Percentiles rank a stretch among this genome's conserved stretches.
Evolutionary conservation across 2,888 invertebrate genomes (phyloP).

Genomic region (Orgyia antiqua): DNA sequence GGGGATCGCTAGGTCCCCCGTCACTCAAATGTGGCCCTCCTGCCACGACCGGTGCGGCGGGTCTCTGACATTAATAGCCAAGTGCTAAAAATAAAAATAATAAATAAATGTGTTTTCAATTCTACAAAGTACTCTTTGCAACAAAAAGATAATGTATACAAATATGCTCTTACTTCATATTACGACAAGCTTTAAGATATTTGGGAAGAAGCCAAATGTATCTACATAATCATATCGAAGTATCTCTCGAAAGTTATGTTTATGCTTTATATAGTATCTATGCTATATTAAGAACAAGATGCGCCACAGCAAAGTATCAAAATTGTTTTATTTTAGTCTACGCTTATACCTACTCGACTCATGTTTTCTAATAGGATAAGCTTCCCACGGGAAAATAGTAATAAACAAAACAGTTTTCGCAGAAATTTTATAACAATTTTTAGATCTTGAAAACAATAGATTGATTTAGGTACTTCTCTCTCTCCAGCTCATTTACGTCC

Average conservation of each 20-base stretch:
- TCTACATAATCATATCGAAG: slow-evolving; percentile 7
- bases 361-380: background rate
- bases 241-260: slow-evolving; percentile 9
- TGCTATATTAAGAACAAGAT: slow-evolving; percentile 24
- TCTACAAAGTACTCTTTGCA: background rate
- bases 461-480: no score
- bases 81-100: background rate
- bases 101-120: background rate
- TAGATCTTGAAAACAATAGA: no score
- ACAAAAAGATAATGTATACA: no score
- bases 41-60: no score
- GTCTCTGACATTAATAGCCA: no score
- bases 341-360: no score
- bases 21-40: no score
- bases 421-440: no score
- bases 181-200: slow-evolving; percentile 14
- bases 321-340: background rate
- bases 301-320: slow-evolving; percentile 10
- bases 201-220: slow-evolving; percentile 29
- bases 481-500: no score
- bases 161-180: slow-evolving; percentile 16
- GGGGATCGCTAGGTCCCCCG: no score
- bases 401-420: no score
- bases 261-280: slow-evolving; percentile 13
- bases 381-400: no score